Conservation (phyloP, 2,113 vertebrate genomes). For the Alethe diademata region DNA sequence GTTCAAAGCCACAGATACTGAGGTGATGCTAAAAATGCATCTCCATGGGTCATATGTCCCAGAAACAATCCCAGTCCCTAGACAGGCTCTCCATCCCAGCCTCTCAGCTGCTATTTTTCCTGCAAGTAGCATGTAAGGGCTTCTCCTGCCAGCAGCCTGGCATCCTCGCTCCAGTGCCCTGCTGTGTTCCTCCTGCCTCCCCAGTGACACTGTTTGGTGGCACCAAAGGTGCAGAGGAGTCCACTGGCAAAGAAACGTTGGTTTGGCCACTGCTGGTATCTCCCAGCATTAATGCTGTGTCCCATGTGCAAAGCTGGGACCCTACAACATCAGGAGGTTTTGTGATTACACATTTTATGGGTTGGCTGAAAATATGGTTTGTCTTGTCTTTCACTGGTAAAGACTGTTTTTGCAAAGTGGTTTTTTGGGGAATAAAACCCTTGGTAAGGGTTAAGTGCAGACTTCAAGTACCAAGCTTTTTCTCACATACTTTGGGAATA, state of each 20-base stretch:
- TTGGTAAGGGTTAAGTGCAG: not conserved
- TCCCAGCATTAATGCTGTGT: not conserved
- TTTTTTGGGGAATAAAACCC: not conserved
- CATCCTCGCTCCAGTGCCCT: not conserved
- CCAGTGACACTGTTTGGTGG: not conserved
- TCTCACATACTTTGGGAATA: not conserved
- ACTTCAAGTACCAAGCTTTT: not conserved
- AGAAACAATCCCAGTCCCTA: not conserved
- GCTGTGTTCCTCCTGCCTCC: not conserved
- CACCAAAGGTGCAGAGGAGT: not conserved
- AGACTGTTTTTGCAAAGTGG: not conserved
- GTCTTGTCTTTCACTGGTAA: not conserved
- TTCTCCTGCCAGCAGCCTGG: not conserved
- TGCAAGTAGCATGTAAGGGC: not conserved
- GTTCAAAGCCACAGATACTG: not conserved
- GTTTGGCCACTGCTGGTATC: not conserved
- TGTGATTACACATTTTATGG: not conserved
- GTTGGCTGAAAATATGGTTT: not conserved
- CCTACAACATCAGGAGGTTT: not conserved
- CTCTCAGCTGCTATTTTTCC: not conserved
- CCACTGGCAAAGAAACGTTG: not conserved
- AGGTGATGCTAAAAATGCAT: not conserved
- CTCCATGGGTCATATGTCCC: accelerated
- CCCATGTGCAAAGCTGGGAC: not conserved
- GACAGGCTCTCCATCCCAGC: not conserved